A percentile compares a stretch with the other conserved stretches of the same genome.
Evolutionary conservation across 2,113 vertebrate species (phyloP).

Genomic region (Patagioenas fasciata): DNA sequence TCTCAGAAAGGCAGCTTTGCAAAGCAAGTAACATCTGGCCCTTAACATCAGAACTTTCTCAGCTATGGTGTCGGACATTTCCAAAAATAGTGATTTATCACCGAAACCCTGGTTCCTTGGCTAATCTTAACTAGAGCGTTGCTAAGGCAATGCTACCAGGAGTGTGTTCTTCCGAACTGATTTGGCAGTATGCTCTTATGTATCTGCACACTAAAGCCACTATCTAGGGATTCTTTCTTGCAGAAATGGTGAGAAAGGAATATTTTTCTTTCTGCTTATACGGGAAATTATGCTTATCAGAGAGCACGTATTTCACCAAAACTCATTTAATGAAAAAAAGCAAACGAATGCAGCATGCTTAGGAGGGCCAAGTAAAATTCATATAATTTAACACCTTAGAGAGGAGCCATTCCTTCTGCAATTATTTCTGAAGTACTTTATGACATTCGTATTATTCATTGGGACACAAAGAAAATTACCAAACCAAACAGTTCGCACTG

Average conservation of each 20-base stretch:
- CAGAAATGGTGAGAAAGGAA: neutral
- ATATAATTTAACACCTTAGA: neutral
- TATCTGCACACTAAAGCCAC: constrained; percentile 51
- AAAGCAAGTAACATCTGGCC: neutral
- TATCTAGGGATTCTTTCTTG: constrained; percentile 12
- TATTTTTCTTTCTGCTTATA: neutral
- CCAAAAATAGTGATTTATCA: neutral
- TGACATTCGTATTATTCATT: constrained; percentile 4
- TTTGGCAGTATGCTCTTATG: constrained; percentile 9
- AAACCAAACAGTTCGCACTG: neutral
- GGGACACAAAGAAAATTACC: constrained; percentile 21
- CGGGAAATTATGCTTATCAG: neutral
- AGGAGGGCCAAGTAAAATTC: constrained; percentile 7
- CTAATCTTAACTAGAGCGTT: constrained; percentile 47
- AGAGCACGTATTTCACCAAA: constrained; percentile 1
- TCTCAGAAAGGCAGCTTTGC: neutral
- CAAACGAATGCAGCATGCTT: neutral
- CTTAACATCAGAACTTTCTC: neutral
- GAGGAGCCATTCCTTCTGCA: neutral
- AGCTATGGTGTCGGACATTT: neutral
- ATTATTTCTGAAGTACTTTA: constrained; percentile 17
- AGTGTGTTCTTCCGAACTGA: constrained; percentile 53
- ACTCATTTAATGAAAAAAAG: constrained; percentile 4
- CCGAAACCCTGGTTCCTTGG: neutral
- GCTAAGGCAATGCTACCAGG: constrained; percentile 57